Evolutionary conservation across 2,888 invertebrate species (phyloP).

Genomic region (Leptinotarsa tumamoca): DNA sequence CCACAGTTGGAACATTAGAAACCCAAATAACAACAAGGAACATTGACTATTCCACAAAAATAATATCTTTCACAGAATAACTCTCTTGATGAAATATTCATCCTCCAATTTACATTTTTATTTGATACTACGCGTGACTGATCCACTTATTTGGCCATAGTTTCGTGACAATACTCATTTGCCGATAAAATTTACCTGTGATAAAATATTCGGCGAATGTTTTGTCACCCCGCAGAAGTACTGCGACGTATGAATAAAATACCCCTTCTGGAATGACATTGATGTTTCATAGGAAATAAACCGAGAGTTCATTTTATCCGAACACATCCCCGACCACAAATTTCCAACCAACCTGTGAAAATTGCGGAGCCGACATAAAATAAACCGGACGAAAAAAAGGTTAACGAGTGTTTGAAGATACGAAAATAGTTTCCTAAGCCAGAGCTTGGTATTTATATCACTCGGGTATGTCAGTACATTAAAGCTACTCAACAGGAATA

Average conservation of each 20-base stretch:
- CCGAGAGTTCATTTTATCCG: slow-evolving; percentile 4
- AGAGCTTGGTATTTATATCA: slow-evolving; percentile 45
- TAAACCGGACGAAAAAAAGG: slow-evolving; percentile 34
- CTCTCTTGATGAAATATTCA: neutral
- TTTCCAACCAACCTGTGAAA: slow-evolving; percentile 32
- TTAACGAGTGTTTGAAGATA: slow-evolving; percentile 38
- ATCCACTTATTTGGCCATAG: neutral
- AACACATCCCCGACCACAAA: slow-evolving; percentile 19
- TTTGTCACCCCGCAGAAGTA: neutral
- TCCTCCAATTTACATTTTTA: neutral
- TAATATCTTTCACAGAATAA: too few species aligned
- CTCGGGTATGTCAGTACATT: slow-evolving; percentile 41
- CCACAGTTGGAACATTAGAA: too few species aligned
- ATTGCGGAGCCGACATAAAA: slow-evolving; percentile 23
- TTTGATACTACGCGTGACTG: too few species aligned
- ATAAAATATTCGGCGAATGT: neutral
- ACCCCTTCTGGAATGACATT: neutral
- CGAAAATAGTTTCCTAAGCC: slow-evolving; percentile 41
- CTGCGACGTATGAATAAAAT: neutral
- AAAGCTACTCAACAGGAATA: slow-evolving; percentile 25
- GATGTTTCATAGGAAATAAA: neutral
- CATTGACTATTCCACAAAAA: too few species aligned
- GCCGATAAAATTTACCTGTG: neutral
- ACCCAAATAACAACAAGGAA: too few species aligned
- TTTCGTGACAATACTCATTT: neutral